A percentile compares a stretch with the other conserved stretches of the same genome.
These are phyloP conservation scores for Atrina japonica DNA, from an alignment of 2,888 invertebrate genomes.

Conservation along the genomic window DNA sequence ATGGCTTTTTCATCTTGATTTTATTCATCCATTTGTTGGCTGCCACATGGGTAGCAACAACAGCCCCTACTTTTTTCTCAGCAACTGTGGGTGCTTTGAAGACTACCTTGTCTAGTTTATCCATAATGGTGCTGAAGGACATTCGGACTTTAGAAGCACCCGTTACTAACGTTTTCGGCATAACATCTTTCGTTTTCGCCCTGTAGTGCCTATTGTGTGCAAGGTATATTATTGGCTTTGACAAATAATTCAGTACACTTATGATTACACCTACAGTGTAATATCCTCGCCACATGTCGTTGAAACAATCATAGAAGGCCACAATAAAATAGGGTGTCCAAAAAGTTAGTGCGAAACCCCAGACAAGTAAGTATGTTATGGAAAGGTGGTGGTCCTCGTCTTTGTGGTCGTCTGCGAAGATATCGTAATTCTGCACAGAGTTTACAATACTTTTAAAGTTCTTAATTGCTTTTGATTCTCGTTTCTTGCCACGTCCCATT, in stretches of 20 bases:
- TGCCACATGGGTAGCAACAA: conserved; percentile 49
- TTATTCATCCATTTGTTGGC: conserved; percentile 51
- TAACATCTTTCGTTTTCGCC: conserved; percentile 48
- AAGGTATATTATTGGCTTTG: conserved; percentile 59
- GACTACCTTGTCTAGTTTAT: conserved; percentile 52
- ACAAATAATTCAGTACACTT: conserved; percentile 51
- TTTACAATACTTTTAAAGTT: conserved; percentile 28
- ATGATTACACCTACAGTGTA: conserved; percentile 48
- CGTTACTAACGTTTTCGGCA: conserved; percentile 47
- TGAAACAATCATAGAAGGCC: conserved; percentile 38
- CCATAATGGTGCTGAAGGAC: conserved; percentile 45
- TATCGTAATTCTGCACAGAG: conserved; percentile 15
- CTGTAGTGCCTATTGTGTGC: conserved; percentile 59
- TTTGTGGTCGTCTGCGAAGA: conserved; percentile 48
- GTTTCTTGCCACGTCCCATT: neutral
- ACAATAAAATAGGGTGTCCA: conserved; percentile 55
- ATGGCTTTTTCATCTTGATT: neutral
- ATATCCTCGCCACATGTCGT: conserved; percentile 55
- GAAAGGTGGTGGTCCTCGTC: conserved; percentile 60
- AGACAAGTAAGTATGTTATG: conserved; percentile 57
- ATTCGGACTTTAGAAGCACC: conserved; percentile 41
- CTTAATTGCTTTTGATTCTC: neutral
- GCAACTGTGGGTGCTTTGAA: conserved; percentile 43
- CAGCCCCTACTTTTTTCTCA: conserved; percentile 40
- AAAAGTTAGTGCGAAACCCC: conserved; percentile 42